Evolutionary conservation across 1,140 invertebrate species (phyloP).

Genomic region (Myzus persicae): DNA sequence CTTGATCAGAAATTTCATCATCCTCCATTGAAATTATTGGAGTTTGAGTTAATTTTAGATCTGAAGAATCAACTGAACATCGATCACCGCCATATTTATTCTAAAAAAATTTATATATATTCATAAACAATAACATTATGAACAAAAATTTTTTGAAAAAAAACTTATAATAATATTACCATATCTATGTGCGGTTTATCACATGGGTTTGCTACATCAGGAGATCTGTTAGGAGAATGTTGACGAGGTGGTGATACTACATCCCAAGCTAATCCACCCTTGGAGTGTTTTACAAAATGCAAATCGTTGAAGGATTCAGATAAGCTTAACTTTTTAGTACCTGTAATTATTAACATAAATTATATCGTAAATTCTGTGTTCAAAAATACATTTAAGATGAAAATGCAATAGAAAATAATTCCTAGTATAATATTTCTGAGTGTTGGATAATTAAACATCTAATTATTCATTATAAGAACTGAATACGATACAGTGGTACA

Average conservation of each 20-base stretch:
- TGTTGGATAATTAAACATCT: background rate
- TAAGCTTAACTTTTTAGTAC: conserved; percentile 66
- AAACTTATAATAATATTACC: conserved; percentile 4
- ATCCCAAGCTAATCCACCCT: conserved; percentile 65
- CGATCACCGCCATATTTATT: conserved; percentile 3
- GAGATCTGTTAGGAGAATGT: conserved; percentile 39
- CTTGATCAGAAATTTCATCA: conserved; percentile 87
- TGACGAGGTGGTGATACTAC: conserved; percentile 63
- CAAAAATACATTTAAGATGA: background rate
- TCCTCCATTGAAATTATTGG: conserved; percentile 93
- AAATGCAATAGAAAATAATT: no score
- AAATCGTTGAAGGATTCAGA: conserved; percentile 73
- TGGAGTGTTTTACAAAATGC: conserved; percentile 64
- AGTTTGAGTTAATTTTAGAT: conserved; percentile 59
- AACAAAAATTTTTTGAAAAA: background rate
- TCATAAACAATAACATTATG: background rate
- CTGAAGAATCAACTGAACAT: conserved; percentile 34
- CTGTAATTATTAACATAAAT: conserved; percentile 41
- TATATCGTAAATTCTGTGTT: background rate
- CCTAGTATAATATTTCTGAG: background rate
- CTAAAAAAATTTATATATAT: background rate
- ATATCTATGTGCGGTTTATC: conserved; percentile 12
- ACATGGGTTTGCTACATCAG: background rate
- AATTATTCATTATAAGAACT: background rate
- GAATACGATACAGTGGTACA: background rate